Base-by-base conservation (phyloP, 2,888 invertebrate genomes). In the Dorcus hopei region DNA sequence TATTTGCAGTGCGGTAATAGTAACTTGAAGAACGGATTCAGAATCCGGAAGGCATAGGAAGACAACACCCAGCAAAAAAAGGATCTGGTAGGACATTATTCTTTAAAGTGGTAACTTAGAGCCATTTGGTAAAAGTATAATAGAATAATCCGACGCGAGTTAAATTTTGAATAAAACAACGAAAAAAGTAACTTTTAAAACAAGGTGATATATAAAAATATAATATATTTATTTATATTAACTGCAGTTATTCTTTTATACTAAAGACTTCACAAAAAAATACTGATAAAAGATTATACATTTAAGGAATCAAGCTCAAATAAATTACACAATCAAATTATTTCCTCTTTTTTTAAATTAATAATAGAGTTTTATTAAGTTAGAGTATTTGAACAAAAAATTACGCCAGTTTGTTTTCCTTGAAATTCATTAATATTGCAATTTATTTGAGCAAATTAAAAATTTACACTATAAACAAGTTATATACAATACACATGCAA, bases 401-500 rank as follows among this genome's bases (percentile, higher is more conserved):
- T 19, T 33, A 33, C 26, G 7, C 26, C 26, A 33, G 26, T 33
- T 33, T 6, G 7, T 33, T 33, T 33, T 33, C 26, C 26, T 33
- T 6, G 6, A 33, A 33, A 33, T 33, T 33, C 26, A 33, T 33
- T 7, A 33, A 33, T 33, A 33, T 45, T 45, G 23, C 45, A 45
- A 45, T 45, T 45, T 45, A 51, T 39, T 52, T 45, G 42, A 33
- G 51, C 45, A 16, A 57, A 19, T 40, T 43, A 49, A 49, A 52
- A 54, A 50, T 50, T 54, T 58, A 54, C 54, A 58, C 54, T 49
- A 59, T 54, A 51, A 45, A 55, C 40, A 38, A 59, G 42, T 56
- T 59, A 59, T 59, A 52, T 59, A 59, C 59, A 59, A 56, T 59
- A 56, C 56, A 59, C 59, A 58, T 54, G 58, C 57, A 57, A 59